phyloP scores from a whole-genome alignment of 2,888 invertebrate species.

The Sarcophaga caerulescens region DNA sequence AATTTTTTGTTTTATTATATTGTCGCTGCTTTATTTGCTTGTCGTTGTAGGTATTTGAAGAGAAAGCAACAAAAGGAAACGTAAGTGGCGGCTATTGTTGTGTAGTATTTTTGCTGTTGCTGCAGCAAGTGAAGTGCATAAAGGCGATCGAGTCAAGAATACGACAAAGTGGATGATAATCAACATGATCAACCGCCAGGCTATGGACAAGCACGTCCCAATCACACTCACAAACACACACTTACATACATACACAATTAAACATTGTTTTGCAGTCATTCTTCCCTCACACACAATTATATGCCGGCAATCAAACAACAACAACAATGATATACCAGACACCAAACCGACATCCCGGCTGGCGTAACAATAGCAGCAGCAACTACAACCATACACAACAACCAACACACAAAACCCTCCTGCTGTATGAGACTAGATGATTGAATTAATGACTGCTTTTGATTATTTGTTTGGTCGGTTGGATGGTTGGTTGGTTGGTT shows the following conservation, averaged over 20 bases:
- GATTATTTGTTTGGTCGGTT: conserved; percentile 31
- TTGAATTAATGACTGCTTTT: conserved; percentile 38
- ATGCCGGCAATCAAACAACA: conserved; percentile 34
- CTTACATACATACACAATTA: conserved; percentile 31
- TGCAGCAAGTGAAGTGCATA: conserved; percentile 44
- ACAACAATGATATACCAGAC: background rate
- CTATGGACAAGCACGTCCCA: conserved; percentile 65
- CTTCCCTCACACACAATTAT: background rate
- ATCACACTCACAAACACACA: conserved; percentile 33
- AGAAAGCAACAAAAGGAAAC: conserved; percentile 67
- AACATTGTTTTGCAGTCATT: background rate
- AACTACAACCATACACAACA: background rate
- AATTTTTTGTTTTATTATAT: conserved; percentile 20
- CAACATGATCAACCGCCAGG: conserved; percentile 63
- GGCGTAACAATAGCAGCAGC: conserved; percentile 35
- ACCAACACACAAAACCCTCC: background rate
- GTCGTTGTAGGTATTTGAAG: conserved; percentile 25
- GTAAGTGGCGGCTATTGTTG: conserved; percentile 11
- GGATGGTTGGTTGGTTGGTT: background rate
- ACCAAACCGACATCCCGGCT: conserved; percentile 31
- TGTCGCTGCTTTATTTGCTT: conserved; percentile 28
- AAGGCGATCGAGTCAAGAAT: conserved; percentile 66
- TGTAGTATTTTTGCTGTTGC: conserved; percentile 40
- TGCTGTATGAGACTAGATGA: conserved; percentile 25
- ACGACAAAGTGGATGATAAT: conserved; percentile 63